Evolutionary conservation across 2,888 invertebrate species (phyloP).

Genomic region (Stenchaetothrips biformis): DNA sequence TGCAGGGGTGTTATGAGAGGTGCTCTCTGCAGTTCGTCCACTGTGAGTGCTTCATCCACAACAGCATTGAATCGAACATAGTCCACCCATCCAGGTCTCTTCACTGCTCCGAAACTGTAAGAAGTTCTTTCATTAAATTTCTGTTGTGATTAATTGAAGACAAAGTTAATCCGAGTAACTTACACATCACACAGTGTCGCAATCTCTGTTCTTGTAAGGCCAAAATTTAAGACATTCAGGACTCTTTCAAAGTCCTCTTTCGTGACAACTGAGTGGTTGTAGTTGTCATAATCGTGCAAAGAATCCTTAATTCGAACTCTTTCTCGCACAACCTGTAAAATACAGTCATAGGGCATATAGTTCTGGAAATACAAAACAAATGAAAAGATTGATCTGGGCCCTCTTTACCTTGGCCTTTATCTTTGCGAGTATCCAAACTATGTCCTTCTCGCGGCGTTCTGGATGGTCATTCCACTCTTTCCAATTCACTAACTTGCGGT

Average conservation of each 20-base stretch:
- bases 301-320: slow-evolving; percentile 62
- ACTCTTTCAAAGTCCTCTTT: slow-evolving; percentile 67
- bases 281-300: slow-evolving; percentile 60
- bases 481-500: slow-evolving; percentile 45
- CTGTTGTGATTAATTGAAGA: background rate
- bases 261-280: slow-evolving; percentile 58
- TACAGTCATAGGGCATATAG: background rate
- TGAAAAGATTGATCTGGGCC: slow-evolving; percentile 29
- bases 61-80: slow-evolving; percentile 64
- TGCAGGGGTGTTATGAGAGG: slow-evolving; percentile 64
- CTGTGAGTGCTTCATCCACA: slow-evolving; percentile 66
- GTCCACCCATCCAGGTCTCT: slow-evolving; percentile 41
- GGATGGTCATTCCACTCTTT: slow-evolving; percentile 42
- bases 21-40: slow-evolving; percentile 59
- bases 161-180: slow-evolving; percentile 41
- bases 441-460: slow-evolving; percentile 54
- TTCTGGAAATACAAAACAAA: slow-evolving; percentile 31
- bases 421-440: slow-evolving; percentile 66
- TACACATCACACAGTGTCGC: slow-evolving; percentile 68
- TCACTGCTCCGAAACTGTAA: slow-evolving; percentile 58
- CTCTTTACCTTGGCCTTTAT: slow-evolving; percentile 54
- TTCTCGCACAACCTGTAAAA: slow-evolving; percentile 57
- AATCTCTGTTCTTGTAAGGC: slow-evolving; percentile 62
- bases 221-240: slow-evolving; percentile 59
- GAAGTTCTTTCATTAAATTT: background rate